Percentiles rank a stretch among this genome's conserved stretches.
phyloP scores from a whole-genome alignment of 2,113 vertebrate species.

The Crotalus viridis region DNA sequence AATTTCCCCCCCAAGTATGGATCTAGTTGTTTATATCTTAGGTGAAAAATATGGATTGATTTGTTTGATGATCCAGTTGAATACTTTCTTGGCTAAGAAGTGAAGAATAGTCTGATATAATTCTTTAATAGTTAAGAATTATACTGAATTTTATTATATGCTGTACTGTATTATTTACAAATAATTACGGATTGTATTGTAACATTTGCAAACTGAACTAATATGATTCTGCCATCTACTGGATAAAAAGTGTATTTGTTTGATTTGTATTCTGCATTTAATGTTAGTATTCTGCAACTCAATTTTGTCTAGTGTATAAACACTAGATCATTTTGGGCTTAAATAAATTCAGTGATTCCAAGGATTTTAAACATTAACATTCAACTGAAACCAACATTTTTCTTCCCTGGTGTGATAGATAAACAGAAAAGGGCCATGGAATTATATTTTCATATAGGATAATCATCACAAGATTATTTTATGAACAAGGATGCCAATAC shows the following conservation, averaged over 20 bases:
- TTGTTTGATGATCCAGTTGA: background rate
- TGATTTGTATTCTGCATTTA: background rate
- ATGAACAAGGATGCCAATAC: background rate
- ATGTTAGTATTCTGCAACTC: background rate
- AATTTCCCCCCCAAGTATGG: background rate
- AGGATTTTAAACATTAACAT: too few relatives aligned
- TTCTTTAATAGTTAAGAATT: background rate
- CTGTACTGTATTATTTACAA: background rate
- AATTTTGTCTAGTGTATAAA: background rate
- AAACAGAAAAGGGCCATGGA: too few relatives aligned
- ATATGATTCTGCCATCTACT: conserved; percentile 45
- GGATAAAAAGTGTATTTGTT: conserved; percentile 13
- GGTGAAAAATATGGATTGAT: background rate
- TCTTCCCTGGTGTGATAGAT: too few relatives aligned
- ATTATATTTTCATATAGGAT: too few relatives aligned
- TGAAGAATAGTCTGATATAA: background rate
- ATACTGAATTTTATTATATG: background rate
- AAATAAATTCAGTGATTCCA: too few relatives aligned
- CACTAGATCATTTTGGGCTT: background rate
- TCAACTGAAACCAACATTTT: too few relatives aligned
- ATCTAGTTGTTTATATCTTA: background rate
- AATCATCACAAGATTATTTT: background rate
- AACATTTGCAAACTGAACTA: background rate
- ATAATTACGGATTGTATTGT: background rate
- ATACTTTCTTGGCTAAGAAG: background rate